A percentile compares a stretch with the other conserved stretches of the same genome.
Conservation (phyloP, 2,888 invertebrate genomes). For the Aquatica leii region DNA sequence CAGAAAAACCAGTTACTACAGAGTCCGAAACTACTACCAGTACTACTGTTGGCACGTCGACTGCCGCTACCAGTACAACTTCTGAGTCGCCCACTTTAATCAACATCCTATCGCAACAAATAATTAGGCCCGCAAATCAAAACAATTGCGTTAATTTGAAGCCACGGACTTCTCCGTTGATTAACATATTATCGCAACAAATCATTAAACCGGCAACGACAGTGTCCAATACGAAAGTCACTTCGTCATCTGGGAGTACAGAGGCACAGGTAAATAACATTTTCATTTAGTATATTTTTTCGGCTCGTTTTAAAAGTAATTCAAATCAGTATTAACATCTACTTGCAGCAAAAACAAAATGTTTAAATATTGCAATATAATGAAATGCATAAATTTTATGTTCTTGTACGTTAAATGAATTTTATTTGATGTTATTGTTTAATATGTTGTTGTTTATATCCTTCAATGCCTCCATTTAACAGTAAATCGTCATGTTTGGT, state of each 20-base stretch:
- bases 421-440: too few relatives aligned
- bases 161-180: slow-evolving; percentile 52
- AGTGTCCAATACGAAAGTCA: slow-evolving; percentile 37
- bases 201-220: slow-evolving; percentile 53
- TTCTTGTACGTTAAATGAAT: too few relatives aligned
- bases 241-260: slow-evolving; percentile 45
- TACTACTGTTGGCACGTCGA: slow-evolving; percentile 30
- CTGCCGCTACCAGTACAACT: slow-evolving; percentile 23
- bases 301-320: too few relatives aligned
- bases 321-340: too few relatives aligned
- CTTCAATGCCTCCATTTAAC: too few relatives aligned
- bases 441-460: too few relatives aligned
- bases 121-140: slow-evolving; percentile 57
- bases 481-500: too few relatives aligned
- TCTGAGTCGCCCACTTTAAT: slow-evolving; percentile 61
- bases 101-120: slow-evolving; percentile 65
- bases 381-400: too few relatives aligned
- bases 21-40: slow-evolving; percentile 31
- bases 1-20: slow-evolving; percentile 51
- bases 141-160: slow-evolving; percentile 43
- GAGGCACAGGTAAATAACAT: slow-evolving; percentile 51
- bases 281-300: too few relatives aligned
- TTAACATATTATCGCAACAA: slow-evolving; percentile 60
- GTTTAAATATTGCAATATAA: too few relatives aligned
- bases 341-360: too few relatives aligned